Evolutionary conservation across 2,797 vertebrate genomes (phyloP), one percentile per base, ranked within the genome.

Genomic region (Bradypodion ventrale): DNA sequence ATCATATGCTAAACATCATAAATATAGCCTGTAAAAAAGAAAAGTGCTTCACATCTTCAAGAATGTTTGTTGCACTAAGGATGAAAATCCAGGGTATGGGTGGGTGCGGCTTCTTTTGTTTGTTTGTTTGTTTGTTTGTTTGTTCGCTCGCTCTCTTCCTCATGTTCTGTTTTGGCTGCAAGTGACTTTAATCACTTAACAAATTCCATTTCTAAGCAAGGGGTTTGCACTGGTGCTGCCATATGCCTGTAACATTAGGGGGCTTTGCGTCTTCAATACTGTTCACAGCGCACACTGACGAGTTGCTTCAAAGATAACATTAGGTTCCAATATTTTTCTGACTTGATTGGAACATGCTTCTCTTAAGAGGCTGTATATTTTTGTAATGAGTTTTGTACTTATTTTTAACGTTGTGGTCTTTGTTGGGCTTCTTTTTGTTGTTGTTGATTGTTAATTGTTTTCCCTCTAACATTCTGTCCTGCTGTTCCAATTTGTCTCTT

Each of bases 331-430:
- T 96, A 96, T 97, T 96, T 96, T 96, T 96, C 96, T 96, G 96
- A 96, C 97, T 96, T 93, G 92, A 92, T 96, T 97, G 96, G 96
- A 96, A 97, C 97, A 85, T 94, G 96, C 96, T 97, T 97, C 97
- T 97, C 96, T 97, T 97, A 82, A 97, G 97, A 98, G 97, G 97
- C 97, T 97, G 97, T 97, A 96, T 98, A 97, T 98, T 98, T 98
- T 98, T 97, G 96, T 98, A 98, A 98, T 96, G 94, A 96, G 94
- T 97, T 97, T 97, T 97, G 96, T 97, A 97, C 94, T 97, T 97
- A 95, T 97, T 97, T 97, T 97, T 95, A 96, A 94, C 95, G 95
- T 95, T 93, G 95, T 93, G 94, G 95, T 96, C 96, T 96, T 94
- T 93, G 92, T 94, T 96, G 94, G 95, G 96, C 93, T 96, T 96